Percentiles rank a stretch among this genome's conserved stretches.
Evolutionary conservation across 2,888 invertebrate species (phyloP).

Genomic region (Dynastes hyllus): DNA sequence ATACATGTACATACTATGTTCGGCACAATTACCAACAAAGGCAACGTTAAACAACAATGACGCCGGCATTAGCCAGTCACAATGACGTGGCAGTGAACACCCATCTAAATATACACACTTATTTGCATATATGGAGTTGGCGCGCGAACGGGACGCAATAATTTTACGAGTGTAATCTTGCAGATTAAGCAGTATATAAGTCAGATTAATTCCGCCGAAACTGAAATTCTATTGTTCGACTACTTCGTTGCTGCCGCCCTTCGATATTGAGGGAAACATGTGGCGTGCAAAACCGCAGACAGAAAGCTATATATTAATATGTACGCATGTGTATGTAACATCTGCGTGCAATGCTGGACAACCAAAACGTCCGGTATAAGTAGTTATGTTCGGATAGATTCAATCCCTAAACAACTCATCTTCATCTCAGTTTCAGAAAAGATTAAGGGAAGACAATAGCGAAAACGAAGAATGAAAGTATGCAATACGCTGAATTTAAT

Average conservation of each 20-base stretch:
- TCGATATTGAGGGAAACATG: constrained; percentile 56
- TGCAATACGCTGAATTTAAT: too few species aligned
- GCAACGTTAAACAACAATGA: constrained; percentile 45
- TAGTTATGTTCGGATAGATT: too few species aligned
- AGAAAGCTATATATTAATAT: constrained; percentile 43
- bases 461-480: too few species aligned
- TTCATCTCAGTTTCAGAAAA: too few species aligned
- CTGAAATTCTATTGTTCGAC: constrained; percentile 53
- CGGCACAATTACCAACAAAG: constrained; percentile 45
- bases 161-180: constrained; percentile 54
- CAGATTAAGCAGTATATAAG: constrained; percentile 56
- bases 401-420: too few species aligned
- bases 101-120: constrained; percentile 41
- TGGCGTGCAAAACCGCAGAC: constrained; percentile 50
- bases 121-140: constrained; percentile 46
- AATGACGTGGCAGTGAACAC: constrained; percentile 27
- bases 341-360: neutral
- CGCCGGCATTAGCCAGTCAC: constrained; percentile 36
- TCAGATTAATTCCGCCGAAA: constrained; percentile 55
- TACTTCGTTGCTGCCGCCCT: constrained; percentile 49
- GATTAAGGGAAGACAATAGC: too few species aligned
- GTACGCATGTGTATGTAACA: constrained; percentile 3
- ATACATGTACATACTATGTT: constrained; percentile 16
- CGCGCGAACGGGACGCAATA: constrained; percentile 45
- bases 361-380: neutral